Base-by-base conservation (phyloP, 1,140 invertebrate species). In the Drosophila sulfurigaster region DNA sequence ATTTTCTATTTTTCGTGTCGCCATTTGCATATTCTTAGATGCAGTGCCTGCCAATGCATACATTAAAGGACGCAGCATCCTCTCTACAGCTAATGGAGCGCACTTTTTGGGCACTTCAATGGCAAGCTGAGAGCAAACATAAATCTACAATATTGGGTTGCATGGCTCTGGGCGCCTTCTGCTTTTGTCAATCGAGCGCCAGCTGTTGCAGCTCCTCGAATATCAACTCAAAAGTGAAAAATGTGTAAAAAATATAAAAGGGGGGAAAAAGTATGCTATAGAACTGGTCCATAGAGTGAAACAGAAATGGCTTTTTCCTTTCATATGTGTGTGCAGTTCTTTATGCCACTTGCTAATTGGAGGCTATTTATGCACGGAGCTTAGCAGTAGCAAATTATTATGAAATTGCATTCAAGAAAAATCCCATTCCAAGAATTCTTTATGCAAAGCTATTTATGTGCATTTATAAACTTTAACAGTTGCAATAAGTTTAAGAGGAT, bases 41-140 rank as follows among this genome's bases (percentile, higher is more conserved):
- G 64, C 52, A 43, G 41, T 43, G n/a, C 41, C 1, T 48, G 52
- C 11, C 43, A 54, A 3, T 58, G 64, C 64, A 67, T 57, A 56
- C 16, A 56, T 66, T 57, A 65, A 15, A 15, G 20, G 7, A 7
- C 15, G 28, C n/a, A 10, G 10, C 35, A 38, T 25, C 20, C 35
- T 10, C 35, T 25, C 46, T 38, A 15, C 25, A 13, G 28, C 25
- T 52, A 52, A 52, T 52, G 49, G 49, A 52, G 11, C 49, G 11
- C 2, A 32, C 45, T 35, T 28, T 59, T 59, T 13, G 11, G 16
- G 11, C n/a, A 15, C 41, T 59, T 28, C 7, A 58, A 43, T 25
- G 35, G 41, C n/a, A 32, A 25, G 8, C 43, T 48, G 32, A 11
- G 3, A 48, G 52, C 52, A 46, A 57, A 57, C 51, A 48, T 28